Percentiles rank a stretch among this genome's conserved stretches.
These are phyloP conservation scores for Reticulitermes speratus DNA, from an alignment of 1,140 invertebrate species.

Conservation along the genomic window DNA sequence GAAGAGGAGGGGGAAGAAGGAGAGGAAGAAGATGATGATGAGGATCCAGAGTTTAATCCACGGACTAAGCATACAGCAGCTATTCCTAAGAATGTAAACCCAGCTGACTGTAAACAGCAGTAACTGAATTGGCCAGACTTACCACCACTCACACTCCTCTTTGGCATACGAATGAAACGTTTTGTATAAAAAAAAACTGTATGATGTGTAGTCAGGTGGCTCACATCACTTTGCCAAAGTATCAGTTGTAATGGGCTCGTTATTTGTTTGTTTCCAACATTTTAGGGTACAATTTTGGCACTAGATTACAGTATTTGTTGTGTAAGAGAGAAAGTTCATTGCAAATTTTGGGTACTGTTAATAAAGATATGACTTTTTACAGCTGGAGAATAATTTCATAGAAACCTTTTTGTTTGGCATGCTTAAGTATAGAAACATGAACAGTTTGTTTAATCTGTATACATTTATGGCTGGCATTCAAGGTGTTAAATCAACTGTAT, in stretches of 20 bases:
- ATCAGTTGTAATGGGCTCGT: neutral
- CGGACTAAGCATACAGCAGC: constrained; percentile 38
- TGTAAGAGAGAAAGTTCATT: constrained; percentile 19
- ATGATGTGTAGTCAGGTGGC: neutral
- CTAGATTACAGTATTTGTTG: constrained; percentile 22
- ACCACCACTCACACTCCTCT: constrained; percentile 9
- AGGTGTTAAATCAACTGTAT: too few species aligned
- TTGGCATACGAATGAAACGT: constrained; percentile 18
- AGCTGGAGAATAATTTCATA: neutral
- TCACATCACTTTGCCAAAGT: neutral
- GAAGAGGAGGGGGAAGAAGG: constrained; percentile 61
- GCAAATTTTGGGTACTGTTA: constrained; percentile 33
- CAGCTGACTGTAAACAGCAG: constrained; percentile 53
- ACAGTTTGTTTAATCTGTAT: too few species aligned
- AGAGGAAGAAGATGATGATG: constrained; percentile 45
- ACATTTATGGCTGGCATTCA: too few species aligned
- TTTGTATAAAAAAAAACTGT: constrained; percentile 20
- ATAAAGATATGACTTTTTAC: constrained; percentile 32
- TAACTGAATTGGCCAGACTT: constrained; percentile 40
- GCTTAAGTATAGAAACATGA: neutral
- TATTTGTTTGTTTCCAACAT: constrained; percentile 23
- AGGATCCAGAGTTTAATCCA: constrained; percentile 41
- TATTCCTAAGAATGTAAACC: constrained; percentile 39
- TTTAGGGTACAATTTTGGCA: neutral
- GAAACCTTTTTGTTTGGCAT: neutral